Base-by-base conservation (phyloP, 2,113 vertebrate species). In the Carassius gibelio region DNA sequence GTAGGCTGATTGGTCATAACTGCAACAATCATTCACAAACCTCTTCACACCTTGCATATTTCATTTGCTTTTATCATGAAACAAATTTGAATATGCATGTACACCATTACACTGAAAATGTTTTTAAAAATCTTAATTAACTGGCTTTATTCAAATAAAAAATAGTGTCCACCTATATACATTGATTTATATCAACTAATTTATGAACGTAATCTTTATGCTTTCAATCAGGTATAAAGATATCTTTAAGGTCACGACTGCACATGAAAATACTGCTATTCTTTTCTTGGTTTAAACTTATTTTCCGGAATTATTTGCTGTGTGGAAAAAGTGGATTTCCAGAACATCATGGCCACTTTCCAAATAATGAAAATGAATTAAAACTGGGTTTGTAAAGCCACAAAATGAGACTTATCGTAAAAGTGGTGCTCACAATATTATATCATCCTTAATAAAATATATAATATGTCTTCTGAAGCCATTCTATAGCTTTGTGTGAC, bases 1-100 rank as follows among this genome's bases (percentile, higher is more conserved):
- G 19, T 84, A n/a, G 52, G 38, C 48, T n/a, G 30, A 69, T 80
- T 69, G 23, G 42, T 36, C 42, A 55, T 81, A 86, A 82, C 38
- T 38, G 8, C 34, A 79, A n/a, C 36, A 38, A 30, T 81, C 42
- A 48, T 81, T 48, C 15, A 50, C n/a, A 19, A 68, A 26, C 42
- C 50, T 26, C 4, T 19, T 7, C 42, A 45, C 42, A 45, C 42
- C 1, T 7, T 42, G 36, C 36, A 42, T 42, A 0, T n/a, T 74
- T 3, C 2, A 45, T 74, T 42, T 45, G 6, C 0, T 6, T 48
- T 71, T 19, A 8, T 64, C 5, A 8, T 69, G 17, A 8, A 34
- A 34, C 1, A 17, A 17, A 68, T 68, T 66, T 36, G 17, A 17
- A 0, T 10, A 19, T 38, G 15, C 34, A 9, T 69, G 4, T 69